Evolutionary conservation across 1,140 invertebrate genomes (phyloP), one percentile per base, ranked within the genome.

Genomic region (Rhizoglyphus robini): DNA sequence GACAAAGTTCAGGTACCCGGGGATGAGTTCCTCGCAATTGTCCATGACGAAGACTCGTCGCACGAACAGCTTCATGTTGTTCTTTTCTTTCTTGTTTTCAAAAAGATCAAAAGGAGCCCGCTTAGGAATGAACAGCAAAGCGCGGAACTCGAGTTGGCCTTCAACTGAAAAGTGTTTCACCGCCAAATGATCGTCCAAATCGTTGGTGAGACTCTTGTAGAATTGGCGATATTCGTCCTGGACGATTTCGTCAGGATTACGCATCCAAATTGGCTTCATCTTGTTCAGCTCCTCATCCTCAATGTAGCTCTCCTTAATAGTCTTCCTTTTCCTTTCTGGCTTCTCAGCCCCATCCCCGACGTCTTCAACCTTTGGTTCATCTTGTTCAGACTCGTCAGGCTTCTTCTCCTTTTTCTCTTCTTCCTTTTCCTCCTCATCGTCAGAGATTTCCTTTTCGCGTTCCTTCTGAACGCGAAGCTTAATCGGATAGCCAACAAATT

Each of bases 401-500:
- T 93, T 88, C 63, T 93, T 85, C 71, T 79, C 77, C 70, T 76
- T 70, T 70, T 78, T 71, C 65, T 77, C 75, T 47, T 84, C 82
- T 65, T 84, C 83, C 65, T 84, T 79, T 68, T 82, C 78, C 68
- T 82, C 80, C 62, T 83, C 80, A 65, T 84, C 83, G 67, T 92
- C 89, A 69, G 87, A 88, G 11, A 96, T 79, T 77, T 96, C 92
- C 83, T 97, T 96, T 71, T 97, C 89, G 51, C 91, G 84, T 76
- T 94, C 90, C 76, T 94, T 95, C 75, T 96, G 86, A 0, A 94
- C 89, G 2, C 90, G 72, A 63, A 99, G 78, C 74, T 95, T 95
- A 77, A 99, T 99, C 2, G 96, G 95, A 76, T 98, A 99, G 34
- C 93, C 93, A 78, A 99, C 99, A 77, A 99, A 99, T 78, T 99